Evolutionary conservation across 2,113 vertebrate genomes (phyloP).

Genomic region (Papio anubis): DNA sequence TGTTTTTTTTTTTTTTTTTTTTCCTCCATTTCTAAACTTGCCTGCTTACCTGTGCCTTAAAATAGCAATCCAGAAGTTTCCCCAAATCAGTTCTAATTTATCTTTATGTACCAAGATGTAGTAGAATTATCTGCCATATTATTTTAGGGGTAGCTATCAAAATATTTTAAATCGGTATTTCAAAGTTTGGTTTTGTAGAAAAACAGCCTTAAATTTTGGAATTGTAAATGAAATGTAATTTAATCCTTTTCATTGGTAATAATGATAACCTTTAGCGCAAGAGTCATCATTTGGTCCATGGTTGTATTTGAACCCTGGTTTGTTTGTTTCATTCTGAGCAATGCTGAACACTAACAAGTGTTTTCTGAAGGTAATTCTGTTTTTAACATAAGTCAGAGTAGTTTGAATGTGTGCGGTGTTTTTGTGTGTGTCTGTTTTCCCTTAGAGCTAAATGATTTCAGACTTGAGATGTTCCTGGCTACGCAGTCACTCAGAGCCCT

Average conservation of each 20-base stretch:
- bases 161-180: constrained; percentile 18
- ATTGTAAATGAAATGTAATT: not conserved
- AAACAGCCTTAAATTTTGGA: not conserved
- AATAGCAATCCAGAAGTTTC: not conserved
- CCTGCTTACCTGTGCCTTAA: not conserved
- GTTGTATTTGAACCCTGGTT: not conserved
- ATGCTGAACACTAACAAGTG: not conserved
- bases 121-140: not conserved
- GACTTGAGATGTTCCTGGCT: not conserved
- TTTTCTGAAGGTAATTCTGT: constrained; percentile 1
- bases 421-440: not conserved
- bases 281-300: not conserved
- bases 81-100: not conserved
- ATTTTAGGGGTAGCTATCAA: not conserved
- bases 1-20: not conserved
- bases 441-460: not conserved
- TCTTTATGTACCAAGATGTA: not conserved
- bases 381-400: not conserved
- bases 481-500: not conserved
- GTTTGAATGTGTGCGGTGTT: not conserved
- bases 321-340: not conserved
- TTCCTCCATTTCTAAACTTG: not conserved
- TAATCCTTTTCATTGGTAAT: not conserved
- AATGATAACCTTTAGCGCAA: not conserved
- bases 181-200: not conserved